These are phyloP conservation scores for Frieseomelitta varia DNA, from an alignment of 1,140 invertebrate genomes.

Conservation along the genomic window DNA sequence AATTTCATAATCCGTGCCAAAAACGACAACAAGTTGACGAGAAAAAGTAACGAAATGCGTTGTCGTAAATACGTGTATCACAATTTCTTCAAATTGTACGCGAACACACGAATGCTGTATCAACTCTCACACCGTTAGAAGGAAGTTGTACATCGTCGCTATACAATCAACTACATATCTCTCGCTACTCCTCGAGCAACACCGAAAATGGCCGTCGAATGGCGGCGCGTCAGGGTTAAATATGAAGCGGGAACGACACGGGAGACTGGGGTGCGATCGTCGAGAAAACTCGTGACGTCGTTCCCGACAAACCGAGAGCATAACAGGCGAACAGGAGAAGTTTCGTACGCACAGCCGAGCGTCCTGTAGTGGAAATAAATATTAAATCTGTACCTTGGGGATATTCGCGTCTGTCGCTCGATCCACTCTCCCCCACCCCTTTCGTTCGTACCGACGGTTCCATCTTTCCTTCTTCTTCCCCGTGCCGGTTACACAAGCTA, in stretches of 20 bases:
- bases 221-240: background rate
- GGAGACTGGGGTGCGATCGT: background rate
- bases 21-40: background rate
- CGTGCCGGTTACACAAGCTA: background rate
- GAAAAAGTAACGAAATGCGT: background rate
- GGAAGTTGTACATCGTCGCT: background rate
- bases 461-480: conserved; percentile 16
- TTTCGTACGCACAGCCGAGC: conserved; percentile 7
- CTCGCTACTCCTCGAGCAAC: background rate
- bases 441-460: too few relatives aligned
- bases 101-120: background rate
- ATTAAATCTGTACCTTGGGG: conserved; percentile 64
- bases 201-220: background rate
- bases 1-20: background rate
- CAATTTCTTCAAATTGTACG: background rate
- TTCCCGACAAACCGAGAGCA: background rate
- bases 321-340: conserved; percentile 26
- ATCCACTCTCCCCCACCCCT: background rate
- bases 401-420: conserved; percentile 15
- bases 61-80: background rate
- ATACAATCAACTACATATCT: background rate
- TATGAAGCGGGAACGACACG: conserved; percentile 8
- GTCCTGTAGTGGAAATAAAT: conserved; percentile 61
- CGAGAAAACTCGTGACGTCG: background rate
- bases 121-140: background rate